Evolutionary conservation across 1,140 invertebrate genomes (phyloP).

Genomic region (Diuraphis noxia): DNA sequence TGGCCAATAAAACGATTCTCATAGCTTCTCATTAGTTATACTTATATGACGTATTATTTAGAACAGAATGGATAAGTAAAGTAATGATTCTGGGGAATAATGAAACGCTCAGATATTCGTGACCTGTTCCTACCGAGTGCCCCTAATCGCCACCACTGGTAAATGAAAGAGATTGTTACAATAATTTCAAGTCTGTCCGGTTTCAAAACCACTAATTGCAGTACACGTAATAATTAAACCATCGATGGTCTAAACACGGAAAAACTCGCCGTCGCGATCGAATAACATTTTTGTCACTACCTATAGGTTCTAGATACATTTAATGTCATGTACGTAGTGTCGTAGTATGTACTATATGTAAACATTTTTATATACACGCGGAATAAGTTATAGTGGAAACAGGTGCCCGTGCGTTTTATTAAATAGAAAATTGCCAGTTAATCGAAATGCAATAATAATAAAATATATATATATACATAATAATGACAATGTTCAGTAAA

Average conservation of each 20-base stretch:
- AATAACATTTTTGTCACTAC: constrained; percentile 6
- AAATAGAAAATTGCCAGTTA: not conserved
- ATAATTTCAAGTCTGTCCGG: constrained; percentile 3
- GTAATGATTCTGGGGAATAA: not conserved
- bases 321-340: not conserved
- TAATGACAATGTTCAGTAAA: not conserved
- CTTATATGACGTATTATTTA: not conserved
- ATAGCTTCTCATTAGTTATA: not conserved
- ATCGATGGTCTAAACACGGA: not conserved
- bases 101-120: not conserved
- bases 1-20: not conserved
- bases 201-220: not conserved
- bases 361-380: not conserved
- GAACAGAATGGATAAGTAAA: not conserved
- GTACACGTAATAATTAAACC: not conserved
- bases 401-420: not conserved
- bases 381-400: not conserved
- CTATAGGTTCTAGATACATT: not conserved
- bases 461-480: not conserved
- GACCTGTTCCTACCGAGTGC: not conserved
- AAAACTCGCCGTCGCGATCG: not conserved
- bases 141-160: not conserved
- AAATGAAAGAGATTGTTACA: constrained; percentile 28
- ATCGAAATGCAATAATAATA: not conserved
- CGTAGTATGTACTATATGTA: not conserved